phyloP scores from a whole-genome alignment of 2,797 vertebrate species.

The Xerus rutilus region DNA sequence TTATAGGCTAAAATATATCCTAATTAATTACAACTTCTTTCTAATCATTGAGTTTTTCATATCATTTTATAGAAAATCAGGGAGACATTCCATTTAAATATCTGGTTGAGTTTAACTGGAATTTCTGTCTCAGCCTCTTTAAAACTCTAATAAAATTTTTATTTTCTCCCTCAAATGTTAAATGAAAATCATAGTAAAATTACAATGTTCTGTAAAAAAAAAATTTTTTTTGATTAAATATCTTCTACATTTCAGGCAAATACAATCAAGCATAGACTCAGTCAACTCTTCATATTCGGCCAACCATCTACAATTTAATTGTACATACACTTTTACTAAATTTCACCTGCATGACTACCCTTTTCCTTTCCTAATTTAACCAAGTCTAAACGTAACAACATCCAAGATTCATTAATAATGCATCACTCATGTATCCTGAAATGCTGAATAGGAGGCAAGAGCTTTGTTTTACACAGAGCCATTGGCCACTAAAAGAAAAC shows the following conservation, averaged over 20 bases:
- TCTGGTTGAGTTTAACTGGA: not conserved
- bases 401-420: constrained; percentile 65
- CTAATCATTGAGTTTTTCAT: not conserved
- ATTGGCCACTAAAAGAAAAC: constrained; percentile 44
- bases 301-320: constrained; percentile 3
- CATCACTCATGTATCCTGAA: constrained; percentile 35
- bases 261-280: not conserved
- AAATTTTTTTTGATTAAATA: not conserved
- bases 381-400: constrained; percentile 50
- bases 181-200: constrained; percentile 34
- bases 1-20: not conserved
- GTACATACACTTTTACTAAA: constrained; percentile 26
- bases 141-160: constrained; percentile 12
- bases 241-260: not conserved
- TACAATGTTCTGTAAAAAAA: not conserved
- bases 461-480: constrained; percentile 54
- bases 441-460: constrained; percentile 26
- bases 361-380: constrained; percentile 66
- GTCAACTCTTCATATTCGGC: constrained; percentile 35
- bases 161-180: constrained; percentile 51
- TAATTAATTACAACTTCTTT: not conserved
- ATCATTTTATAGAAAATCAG: not conserved
- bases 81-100: not conserved
- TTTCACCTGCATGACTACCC: not conserved
- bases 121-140: not conserved